Conservation (phyloP, 1,140 invertebrate species). For the Glossosoma conforme region DNA sequence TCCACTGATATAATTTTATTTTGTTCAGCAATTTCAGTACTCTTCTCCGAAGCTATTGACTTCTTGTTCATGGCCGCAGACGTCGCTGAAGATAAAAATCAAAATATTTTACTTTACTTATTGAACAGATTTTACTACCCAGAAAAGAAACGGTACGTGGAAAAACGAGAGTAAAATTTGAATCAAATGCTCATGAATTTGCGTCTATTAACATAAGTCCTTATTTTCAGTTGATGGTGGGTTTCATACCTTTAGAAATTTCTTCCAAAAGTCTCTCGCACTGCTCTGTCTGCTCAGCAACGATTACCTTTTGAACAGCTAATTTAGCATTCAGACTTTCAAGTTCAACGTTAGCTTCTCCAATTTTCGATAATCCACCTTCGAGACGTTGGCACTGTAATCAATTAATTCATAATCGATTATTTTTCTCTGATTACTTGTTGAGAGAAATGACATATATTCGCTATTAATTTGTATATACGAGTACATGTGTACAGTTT, state of each 20-base stretch:
- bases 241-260: constrained; percentile 40
- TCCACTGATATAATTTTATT: constrained; percentile 71
- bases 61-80: constrained; percentile 69
- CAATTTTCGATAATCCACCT: constrained; percentile 72
- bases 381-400: constrained; percentile 59
- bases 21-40: constrained; percentile 73
- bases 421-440: not conserved
- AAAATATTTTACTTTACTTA: not conserved
- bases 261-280: constrained; percentile 68
- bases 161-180: no score
- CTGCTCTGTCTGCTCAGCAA: constrained; percentile 67
- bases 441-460: no score
- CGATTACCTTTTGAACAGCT: constrained; percentile 69
- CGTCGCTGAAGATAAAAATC: constrained; percentile 48
- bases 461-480: not conserved
- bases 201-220: no score
- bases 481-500: not conserved
- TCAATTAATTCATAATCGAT: constrained; percentile 4
- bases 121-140: no score
- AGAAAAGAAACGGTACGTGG: no score
- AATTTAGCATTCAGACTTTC: constrained; percentile 68
- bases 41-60: constrained; percentile 67
- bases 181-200: no score
- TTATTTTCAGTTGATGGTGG: no score
- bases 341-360: constrained; percentile 70